Conservation (phyloP, 2,888 invertebrate genomes). For the Tolmerus cingulatus region DNA sequence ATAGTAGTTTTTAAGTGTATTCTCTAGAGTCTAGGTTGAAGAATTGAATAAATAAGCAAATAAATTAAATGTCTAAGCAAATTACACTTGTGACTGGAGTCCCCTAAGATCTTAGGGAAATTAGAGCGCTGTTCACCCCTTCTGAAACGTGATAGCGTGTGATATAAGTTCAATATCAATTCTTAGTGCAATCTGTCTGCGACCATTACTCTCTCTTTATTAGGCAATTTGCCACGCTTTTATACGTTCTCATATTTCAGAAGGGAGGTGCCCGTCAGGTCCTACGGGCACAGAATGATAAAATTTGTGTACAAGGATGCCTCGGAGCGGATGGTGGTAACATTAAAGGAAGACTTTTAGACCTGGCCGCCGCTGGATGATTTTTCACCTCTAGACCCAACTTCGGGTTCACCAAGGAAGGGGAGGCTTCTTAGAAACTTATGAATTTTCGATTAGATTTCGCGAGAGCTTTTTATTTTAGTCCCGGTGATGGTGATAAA, state of each 20-base stretch:
- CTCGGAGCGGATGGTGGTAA: neutral
- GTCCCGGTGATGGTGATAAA: neutral
- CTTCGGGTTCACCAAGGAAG: neutral
- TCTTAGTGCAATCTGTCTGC: neutral
- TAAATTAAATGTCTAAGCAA: neutral
- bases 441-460: neutral
- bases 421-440: neutral
- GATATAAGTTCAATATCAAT: neutral
- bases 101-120: neutral
- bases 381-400: neutral
- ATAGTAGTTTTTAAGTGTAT: neutral
- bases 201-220: slow-evolving; percentile 12
- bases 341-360: neutral
- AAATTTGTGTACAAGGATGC: neutral
- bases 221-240: neutral
- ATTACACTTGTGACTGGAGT: neutral
- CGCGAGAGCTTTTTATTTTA: neutral
- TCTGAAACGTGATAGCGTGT: neutral
- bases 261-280: neutral
- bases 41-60: neutral
- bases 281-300: neutral
- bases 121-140: neutral
- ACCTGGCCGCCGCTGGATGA: neutral
- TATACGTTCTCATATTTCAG: neutral
- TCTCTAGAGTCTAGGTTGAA: neutral